phyloP scores from a whole-genome alignment of 2,888 invertebrate genomes.

The Megamerina dolium region DNA sequence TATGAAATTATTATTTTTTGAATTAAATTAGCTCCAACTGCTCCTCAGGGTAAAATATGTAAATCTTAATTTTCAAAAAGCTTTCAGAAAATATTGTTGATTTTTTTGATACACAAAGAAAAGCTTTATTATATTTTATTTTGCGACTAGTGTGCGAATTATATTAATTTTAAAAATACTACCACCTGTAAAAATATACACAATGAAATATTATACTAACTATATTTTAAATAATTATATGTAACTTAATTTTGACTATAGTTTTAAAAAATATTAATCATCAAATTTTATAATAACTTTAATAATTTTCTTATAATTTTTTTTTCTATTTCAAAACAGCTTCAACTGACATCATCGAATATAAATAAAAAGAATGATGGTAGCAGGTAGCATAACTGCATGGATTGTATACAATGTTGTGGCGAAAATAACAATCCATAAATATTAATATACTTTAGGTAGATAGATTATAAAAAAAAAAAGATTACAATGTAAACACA shows the following conservation, averaged over 20 bases:
- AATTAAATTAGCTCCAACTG: too few species aligned
- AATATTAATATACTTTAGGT: too few species aligned
- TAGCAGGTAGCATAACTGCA: constrained; percentile 64
- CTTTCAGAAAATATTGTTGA: too few species aligned
- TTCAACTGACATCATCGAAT: constrained; percentile 47
- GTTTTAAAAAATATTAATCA: neutral
- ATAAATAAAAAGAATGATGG: constrained; percentile 49
- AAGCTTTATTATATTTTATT: too few species aligned
- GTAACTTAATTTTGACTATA: neutral
- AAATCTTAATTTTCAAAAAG: too few species aligned
- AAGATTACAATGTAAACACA: too few species aligned
- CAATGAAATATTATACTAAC: neutral
- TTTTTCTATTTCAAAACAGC: constrained; percentile 21
- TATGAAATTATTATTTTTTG: too few species aligned
- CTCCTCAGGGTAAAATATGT: too few species aligned
- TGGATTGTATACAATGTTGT: constrained; percentile 65
- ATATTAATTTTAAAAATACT: too few species aligned
- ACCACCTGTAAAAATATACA: neutral
- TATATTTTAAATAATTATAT: neutral
- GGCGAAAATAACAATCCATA: constrained; percentile 52
- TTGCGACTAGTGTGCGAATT: too few species aligned
- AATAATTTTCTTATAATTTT: neutral
- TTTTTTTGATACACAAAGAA: too few species aligned
- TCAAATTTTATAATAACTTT: neutral
- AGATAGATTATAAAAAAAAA: too few species aligned